A percentile compares a stretch with the other conserved stretches of the same genome.
These are phyloP conservation scores for Melanotaenia pygmaea DNA, from an alignment of 2,797 vertebrate genomes.

Conservation along the genomic window DNA sequence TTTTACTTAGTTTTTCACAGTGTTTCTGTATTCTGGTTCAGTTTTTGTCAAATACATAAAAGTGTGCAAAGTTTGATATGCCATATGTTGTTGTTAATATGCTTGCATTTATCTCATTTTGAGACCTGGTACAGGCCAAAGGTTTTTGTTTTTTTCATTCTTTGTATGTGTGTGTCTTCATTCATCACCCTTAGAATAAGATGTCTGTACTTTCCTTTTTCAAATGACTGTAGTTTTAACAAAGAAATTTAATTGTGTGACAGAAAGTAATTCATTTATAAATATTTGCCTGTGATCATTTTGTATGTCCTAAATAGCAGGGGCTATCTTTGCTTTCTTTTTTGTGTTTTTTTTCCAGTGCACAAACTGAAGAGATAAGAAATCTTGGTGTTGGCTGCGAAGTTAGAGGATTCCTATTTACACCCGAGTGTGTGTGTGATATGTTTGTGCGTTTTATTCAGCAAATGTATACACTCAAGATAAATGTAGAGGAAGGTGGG, in stretches of 20 bases:
- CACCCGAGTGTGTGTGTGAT: background rate
- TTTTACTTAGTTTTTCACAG: background rate
- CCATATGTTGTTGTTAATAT: background rate
- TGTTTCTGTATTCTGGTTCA: background rate
- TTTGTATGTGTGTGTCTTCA: background rate
- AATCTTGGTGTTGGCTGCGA: conserved; percentile 3
- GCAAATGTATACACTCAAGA: conserved; percentile 27
- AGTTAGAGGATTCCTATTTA: conserved; percentile 36
- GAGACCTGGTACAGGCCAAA: too few relatives aligned
- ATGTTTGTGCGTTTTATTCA: conserved; percentile 24
- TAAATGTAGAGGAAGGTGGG: conserved; percentile 69
- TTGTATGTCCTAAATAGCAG: background rate
- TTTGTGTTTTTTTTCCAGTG: conserved; percentile 3
- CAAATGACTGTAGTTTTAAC: background rate
- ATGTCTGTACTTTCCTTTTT: background rate
- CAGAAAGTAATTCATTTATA: background rate
- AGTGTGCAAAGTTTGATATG: background rate
- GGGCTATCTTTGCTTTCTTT: background rate
- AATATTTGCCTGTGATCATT: conserved; percentile 4
- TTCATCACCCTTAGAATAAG: background rate
- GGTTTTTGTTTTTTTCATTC: too few relatives aligned
- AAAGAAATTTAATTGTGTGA: too few relatives aligned
- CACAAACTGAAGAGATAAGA: conserved; percentile 32
- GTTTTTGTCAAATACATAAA: background rate
- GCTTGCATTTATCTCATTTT: background rate